Evolutionary conservation across 2,888 invertebrate genomes (phyloP).

Genomic region (Invenusta paracnida): DNA sequence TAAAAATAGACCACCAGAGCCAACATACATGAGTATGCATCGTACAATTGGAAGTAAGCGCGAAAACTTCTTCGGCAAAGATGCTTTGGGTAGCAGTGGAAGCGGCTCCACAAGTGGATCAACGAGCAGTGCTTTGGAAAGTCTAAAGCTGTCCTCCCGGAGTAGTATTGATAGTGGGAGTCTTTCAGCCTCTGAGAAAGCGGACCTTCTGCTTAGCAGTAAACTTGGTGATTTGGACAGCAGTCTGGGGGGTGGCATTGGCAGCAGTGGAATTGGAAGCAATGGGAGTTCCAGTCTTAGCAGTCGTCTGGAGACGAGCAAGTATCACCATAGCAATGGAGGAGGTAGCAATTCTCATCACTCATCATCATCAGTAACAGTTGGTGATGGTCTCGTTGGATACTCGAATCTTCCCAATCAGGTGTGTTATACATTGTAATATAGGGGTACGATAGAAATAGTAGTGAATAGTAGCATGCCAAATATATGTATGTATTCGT

Average conservation of each 20-base stretch:
- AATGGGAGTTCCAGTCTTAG: neutral
- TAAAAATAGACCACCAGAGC: too few relatives aligned
- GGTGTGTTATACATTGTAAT: neutral
- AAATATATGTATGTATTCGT: too few relatives aligned
- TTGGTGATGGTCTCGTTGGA: slow-evolving; percentile 24
- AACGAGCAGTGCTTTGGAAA: neutral
- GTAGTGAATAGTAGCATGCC: too few relatives aligned
- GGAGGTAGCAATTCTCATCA: neutral
- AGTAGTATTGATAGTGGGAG: neutral
- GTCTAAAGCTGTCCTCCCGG: neutral
- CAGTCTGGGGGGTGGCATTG: neutral
- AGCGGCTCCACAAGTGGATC: neutral
- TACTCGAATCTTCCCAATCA: slow-evolving; percentile 36
- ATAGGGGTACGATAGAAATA: neutral
- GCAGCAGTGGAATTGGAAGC: neutral
- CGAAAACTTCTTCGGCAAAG: neutral
- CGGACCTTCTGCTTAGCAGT: neutral
- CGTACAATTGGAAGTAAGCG: neutral
- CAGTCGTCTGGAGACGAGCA: neutral
- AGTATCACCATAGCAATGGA: neutral
- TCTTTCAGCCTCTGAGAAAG: neutral
- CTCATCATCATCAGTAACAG: too few relatives aligned
- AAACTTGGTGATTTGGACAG: neutral
- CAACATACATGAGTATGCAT: too few relatives aligned
- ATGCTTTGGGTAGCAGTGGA: neutral